Evolutionary conservation across 2,888 invertebrate species (phyloP).

Genomic region (Orgyia antiqua): DNA sequence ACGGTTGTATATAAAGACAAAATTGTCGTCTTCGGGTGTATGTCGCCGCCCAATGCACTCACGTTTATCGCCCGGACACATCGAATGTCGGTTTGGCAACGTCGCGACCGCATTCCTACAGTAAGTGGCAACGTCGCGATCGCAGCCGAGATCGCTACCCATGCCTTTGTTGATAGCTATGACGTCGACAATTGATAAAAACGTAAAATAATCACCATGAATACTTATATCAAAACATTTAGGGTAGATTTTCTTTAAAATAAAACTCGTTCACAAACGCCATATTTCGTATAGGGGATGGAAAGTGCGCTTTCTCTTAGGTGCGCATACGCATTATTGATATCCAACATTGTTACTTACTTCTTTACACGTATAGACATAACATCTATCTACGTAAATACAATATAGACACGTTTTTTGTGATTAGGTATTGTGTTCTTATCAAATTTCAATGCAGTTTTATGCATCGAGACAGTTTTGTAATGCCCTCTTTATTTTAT

Average conservation of each 20-base stretch:
- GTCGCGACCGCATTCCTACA: slow-evolving; percentile 65
- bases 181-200: slow-evolving; percentile 54
- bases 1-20: slow-evolving; percentile 48
- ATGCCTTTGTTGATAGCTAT: slow-evolving; percentile 55
- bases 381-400: slow-evolving; percentile 9
- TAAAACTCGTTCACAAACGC: background rate
- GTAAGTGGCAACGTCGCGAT: slow-evolving; percentile 61
- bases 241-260: background rate
- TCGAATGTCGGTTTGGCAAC: slow-evolving; percentile 55
- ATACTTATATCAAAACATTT: slow-evolving; percentile 30
- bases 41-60: slow-evolving; percentile 68
- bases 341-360: slow-evolving; percentile 22
- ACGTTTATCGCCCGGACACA: slow-evolving; percentile 55
- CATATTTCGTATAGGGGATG: slow-evolving; percentile 1
- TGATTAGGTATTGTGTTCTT: background rate
- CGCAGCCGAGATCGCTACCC: slow-evolving; percentile 45
- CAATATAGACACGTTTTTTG: slow-evolving; percentile 1
- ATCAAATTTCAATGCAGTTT: background rate
- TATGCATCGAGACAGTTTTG: no score
- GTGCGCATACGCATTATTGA: slow-evolving; percentile 18
- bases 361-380: slow-evolving; percentile 23
- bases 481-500: no score
- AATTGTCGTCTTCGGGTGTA: slow-evolving; percentile 47
- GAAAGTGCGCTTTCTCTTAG: slow-evolving; percentile 28
- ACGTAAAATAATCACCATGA: slow-evolving; percentile 47